Evolutionary conservation across 1,140 invertebrate species (phyloP), one percentile per base, ranked within the genome.

Genomic region (Hycleus cichorii): DNA sequence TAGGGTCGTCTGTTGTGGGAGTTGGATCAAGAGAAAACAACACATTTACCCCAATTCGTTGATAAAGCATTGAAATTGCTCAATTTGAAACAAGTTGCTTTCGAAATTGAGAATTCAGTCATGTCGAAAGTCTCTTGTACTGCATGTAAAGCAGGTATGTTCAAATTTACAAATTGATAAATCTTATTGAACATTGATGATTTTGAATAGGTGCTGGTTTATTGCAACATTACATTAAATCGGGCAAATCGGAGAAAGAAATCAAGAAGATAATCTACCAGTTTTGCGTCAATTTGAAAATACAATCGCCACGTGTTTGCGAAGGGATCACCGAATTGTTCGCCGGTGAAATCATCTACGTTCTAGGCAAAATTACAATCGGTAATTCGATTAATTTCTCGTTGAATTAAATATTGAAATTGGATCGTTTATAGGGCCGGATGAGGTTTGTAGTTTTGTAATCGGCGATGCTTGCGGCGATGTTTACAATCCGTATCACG

Each of bases 71-170:
- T 92, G 49, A 87, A 87, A 69, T 72, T 93, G 8, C 75, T 93
- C 8, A 90, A 93, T 72, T 71, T 93, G 47, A 86, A 89, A 67
- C 88, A 91, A 77, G 89, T 93, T 10, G 85, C 88, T 59, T 85
- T 85, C 63, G 90, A 93, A 76, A 84, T 93, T 18, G 90, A 93
- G 75, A 91, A 90, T 58, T 91, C 89, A 9, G 87, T 93, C 2
- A 90, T 93, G 88, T 91, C 89, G 0, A 91, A 89, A 72, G 90
- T 93, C 2, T 92, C 90, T 0, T 94, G 91, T 65, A 91, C 90
- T 0, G 91, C 91, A 7, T 94, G 91, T 68, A 90, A 90, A 77
- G 89, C 89, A n/a, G 88, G 81, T 82, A 69, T 71, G 18, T 18
- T 18, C 18, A 18, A 1, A 18, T 1, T 18, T 18, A 18, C 18